Base-by-base conservation (phyloP, 1,140 invertebrate genomes). In the Aphis craccivora region DNA sequence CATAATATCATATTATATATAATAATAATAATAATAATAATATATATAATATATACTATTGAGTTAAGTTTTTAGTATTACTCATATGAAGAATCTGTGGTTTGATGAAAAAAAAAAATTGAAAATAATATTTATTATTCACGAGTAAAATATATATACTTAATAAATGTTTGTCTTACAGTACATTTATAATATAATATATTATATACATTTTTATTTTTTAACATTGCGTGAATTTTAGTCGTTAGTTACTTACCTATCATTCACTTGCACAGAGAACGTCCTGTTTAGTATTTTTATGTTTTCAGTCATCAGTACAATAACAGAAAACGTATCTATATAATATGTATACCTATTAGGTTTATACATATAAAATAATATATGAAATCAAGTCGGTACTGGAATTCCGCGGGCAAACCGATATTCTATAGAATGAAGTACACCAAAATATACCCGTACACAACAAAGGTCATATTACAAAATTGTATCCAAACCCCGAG, bases 191-290 rank as follows among this genome's bases (percentile, higher is more conserved):
- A 40, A 43, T 86, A 86, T 45, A 43, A 84, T 84, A 84, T 37
- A 86, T 45, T 86, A 86, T 86, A 86, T 14, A 86, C 43, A 86
- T 86, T 86, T 40, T 30, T 86, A 86, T 86, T 86, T 86, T 86
- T 40, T 45, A 86, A 76, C 30, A n/a, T 76, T n/a, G 48, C 48
- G 60, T 76, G n/a, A 76, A 35, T 76, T 76, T 76, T 76, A n/a
- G n/a, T 67, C 60, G 30, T n/a, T n/a, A 67, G 14, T 1, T 76
- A n/a, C 5, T 76, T n/a, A n/a, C 60, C 14, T 18, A 76, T n/a
- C n/a, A 67, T 76, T 30, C 60, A 76, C 5, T n/a, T 76, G 30
- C 60, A n/a, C 30, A 11, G 11, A 67, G 3, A 67, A 18, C 3
- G 8, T 67, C 55, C 55, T 55, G 1, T 53, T 53, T 3, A 53